A percentile compares a stretch with the other conserved stretches of the same genome.
These are phyloP conservation scores for Monodelphis domestica DNA, from an alignment of 2,797 vertebrate species.

Conservation along the genomic window DNA sequence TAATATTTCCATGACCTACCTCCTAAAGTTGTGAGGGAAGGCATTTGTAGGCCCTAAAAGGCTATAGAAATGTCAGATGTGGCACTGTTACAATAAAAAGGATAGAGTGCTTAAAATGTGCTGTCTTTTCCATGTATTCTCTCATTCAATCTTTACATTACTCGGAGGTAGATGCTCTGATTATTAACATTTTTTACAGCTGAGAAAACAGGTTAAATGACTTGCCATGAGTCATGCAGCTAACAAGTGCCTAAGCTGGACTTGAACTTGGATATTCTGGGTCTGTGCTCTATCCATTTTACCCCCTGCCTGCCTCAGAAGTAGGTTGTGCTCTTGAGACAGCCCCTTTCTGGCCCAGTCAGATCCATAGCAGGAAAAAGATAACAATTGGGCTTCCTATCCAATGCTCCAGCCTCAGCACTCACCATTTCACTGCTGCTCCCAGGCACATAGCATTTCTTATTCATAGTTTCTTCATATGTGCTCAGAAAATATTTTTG, in stretches of 20 bases:
- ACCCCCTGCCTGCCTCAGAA: not conserved
- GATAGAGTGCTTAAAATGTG: not conserved
- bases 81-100: not conserved
- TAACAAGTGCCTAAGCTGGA: not conserved
- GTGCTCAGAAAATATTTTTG: not conserved
- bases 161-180: not conserved
- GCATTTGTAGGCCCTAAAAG: not conserved
- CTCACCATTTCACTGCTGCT: no score
- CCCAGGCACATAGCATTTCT: not conserved
- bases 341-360: not conserved
- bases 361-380: not conserved
- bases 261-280: not conserved
- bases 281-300: not conserved
- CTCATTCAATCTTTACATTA: no score
- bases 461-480: not conserved
- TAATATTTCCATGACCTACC: not conserved
- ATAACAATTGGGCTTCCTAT: not conserved
- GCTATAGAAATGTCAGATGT: not conserved
- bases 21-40: not conserved
- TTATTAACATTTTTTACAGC: not conserved
- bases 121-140: not conserved
- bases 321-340: not conserved
- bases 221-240: not conserved
- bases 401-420: not conserved
- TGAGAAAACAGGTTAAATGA: not conserved